Percentiles rank a stretch among this genome's conserved stretches.
Conservation (phyloP, 2,113 vertebrate genomes). For the Trematocara variabile region DNA sequence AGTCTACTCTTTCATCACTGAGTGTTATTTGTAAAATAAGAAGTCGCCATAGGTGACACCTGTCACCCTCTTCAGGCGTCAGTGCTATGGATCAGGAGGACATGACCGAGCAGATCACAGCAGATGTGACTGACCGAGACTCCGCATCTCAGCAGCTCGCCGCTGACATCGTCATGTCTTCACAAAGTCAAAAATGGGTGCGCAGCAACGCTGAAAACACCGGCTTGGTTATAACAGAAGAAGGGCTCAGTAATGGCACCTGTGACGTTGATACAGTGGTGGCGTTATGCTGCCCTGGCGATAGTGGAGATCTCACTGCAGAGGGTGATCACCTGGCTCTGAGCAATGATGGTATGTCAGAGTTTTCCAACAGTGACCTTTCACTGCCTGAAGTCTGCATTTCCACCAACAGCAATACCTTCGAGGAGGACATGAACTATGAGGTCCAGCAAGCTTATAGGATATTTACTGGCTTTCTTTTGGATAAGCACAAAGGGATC, state of each 20-base stretch:
- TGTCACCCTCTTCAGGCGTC: slow-evolving; percentile 33
- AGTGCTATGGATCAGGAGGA: slow-evolving; percentile 33
- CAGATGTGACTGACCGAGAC: slow-evolving; percentile 9
- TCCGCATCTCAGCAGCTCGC: not conserved
- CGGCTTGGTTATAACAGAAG: not conserved
- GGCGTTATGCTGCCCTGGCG: not conserved
- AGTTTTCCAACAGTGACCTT: slow-evolving; percentile 60
- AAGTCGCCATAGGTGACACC: not conserved
- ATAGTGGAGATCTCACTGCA: not conserved
- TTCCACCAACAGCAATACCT: slow-evolving; percentile 43
- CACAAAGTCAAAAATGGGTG: slow-evolving; percentile 21
- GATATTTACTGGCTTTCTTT: slow-evolving; percentile 86
- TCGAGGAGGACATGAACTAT: slow-evolving; percentile 77
- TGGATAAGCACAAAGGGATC: slow-evolving; percentile 86
- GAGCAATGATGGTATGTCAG: slow-evolving; percentile 37
- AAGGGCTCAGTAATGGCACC: slow-evolving; percentile 46
- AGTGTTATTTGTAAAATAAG: not conserved
- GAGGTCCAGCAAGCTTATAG: slow-evolving; percentile 89
- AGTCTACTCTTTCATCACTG: not conserved
- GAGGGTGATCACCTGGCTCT: slow-evolving; percentile 18
- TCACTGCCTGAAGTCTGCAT: slow-evolving; percentile 65
- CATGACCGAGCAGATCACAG: slow-evolving; percentile 16
- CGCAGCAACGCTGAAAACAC: slow-evolving; percentile 4
- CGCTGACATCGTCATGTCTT: slow-evolving; percentile 13
- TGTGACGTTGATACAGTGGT: slow-evolving; percentile 32